Evolutionary conservation across 2,113 vertebrate species (phyloP).

Genomic region (Syrmaticus mikado): DNA sequence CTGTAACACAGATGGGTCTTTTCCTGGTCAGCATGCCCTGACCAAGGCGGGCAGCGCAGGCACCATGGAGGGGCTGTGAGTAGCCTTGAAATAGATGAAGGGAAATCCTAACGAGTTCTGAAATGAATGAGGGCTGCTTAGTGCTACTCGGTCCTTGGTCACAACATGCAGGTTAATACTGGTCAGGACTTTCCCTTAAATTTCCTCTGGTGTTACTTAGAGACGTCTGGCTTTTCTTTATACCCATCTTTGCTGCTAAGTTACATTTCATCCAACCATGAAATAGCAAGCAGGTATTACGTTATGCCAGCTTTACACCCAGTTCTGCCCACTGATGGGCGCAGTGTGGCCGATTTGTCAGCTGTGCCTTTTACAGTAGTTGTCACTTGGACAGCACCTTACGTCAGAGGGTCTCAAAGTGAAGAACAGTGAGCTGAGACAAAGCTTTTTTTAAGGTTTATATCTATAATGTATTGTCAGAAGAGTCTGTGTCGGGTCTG

Average conservation of each 20-base stretch:
- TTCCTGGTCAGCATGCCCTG: not conserved
- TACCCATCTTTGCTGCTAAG: not conserved
- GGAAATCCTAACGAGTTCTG: not conserved
- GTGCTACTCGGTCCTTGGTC: fast-evolving
- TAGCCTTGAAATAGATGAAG: fast-evolving
- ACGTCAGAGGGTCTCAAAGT: not conserved
- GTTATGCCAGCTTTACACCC: not conserved
- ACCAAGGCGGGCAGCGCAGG: fast-evolving
- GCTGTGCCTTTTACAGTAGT: not conserved
- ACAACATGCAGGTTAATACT: fast-evolving
- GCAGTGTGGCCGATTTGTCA: fast-evolving
- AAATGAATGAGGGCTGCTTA: fast-evolving
- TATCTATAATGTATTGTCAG: not conserved
- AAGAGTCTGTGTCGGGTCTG: not conserved
- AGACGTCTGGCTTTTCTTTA: not conserved
- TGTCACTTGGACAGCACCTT: not conserved
- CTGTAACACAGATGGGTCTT: not conserved
- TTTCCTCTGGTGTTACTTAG: not conserved
- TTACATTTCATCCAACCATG: fast-evolving
- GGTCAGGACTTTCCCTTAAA: not conserved
- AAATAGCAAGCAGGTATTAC: fast-evolving
- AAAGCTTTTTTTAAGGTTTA: not conserved
- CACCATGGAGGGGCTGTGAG: fast-evolving
- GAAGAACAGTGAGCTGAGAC: not conserved
- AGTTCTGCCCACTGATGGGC: fast-evolving